Percentiles rank a stretch among this genome's conserved stretches.
Evolutionary conservation across 2,888 invertebrate species (phyloP).

Genomic region (Kuschelorhynchus macadamiae): DNA sequence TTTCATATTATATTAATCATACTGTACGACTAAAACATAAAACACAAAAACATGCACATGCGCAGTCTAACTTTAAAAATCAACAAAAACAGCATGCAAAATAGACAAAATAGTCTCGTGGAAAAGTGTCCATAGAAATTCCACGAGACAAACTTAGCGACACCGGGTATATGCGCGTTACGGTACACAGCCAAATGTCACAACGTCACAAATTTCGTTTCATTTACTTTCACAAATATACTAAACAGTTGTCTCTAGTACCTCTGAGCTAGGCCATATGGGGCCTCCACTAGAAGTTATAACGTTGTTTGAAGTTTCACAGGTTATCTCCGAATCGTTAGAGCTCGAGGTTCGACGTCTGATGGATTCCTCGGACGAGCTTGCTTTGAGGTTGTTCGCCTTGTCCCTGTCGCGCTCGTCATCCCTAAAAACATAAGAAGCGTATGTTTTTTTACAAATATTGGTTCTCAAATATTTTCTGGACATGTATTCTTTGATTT

Average conservation of each 20-base stretch:
- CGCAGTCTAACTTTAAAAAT: slow-evolving; percentile 27
- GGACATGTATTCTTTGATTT: too few relatives aligned
- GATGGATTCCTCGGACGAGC: slow-evolving; percentile 75
- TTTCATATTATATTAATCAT: slow-evolving; percentile 15
- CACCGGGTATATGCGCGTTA: slow-evolving; percentile 29
- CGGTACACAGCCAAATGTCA: slow-evolving; percentile 41
- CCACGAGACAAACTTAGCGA: too few relatives aligned
- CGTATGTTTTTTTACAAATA: too few relatives aligned
- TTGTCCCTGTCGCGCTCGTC: slow-evolving; percentile 74
- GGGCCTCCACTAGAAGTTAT: slow-evolving; percentile 30
- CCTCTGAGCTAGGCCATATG: slow-evolving; percentile 68
- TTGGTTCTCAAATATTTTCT: too few relatives aligned
- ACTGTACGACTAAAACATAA: slow-evolving; percentile 23
- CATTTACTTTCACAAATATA: slow-evolving; percentile 44
- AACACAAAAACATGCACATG: slow-evolving; percentile 40
- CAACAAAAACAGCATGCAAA: slow-evolving; percentile 35
- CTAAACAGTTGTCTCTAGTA: slow-evolving; percentile 80
- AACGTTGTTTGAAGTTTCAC: slow-evolving; percentile 18
- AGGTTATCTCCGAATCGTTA: slow-evolving; percentile 69
- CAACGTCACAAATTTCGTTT: slow-evolving; percentile 35
- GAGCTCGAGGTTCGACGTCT: slow-evolving; percentile 74
- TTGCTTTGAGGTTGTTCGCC: slow-evolving; percentile 72
- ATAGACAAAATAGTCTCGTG: background rate
- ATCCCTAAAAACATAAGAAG: slow-evolving; percentile 69
- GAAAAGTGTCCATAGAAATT: too few relatives aligned